Evolutionary conservation across 2,113 vertebrate species (phyloP), one percentile per base, ranked within the genome.

Genomic region (Triplophysa tibetana): DNA sequence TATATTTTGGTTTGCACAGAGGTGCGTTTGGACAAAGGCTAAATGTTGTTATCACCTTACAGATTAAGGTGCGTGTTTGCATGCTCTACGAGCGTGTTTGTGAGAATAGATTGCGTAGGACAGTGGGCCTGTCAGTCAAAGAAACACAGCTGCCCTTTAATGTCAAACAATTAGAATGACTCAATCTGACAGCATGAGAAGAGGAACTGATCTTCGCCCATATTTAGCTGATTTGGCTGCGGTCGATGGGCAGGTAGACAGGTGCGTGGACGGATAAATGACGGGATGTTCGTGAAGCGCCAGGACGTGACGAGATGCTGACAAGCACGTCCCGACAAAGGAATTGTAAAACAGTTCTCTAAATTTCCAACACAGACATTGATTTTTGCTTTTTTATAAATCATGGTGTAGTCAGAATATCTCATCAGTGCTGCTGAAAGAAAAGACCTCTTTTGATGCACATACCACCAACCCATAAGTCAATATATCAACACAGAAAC

Each of bases 241-340:
- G 79, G 84, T 84, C 88, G 89, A 89, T 83, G 81, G 88, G 82
- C 88, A 85, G 83, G 85, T 85, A 66, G 87, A 89, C 88, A 88
- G 86, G 88, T 88, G 86, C 86, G 84, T 85, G 88, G 89, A 90
- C 86, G 81, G 86, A 90, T 90, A 86, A 89, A 88, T 89, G 87
- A 89, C 85, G 84, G 88, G 89, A 84, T 73, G 82, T 84, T 86
- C 80, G 84, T 80, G 84, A 81, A 83, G 82, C 79, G 72, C 70
- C 78, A 77, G 84, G 86, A 89, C 86, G 67, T 90, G 88, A 88
- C 90, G 82, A 85, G 80, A 87, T 88, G 86, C 83, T 88, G 89
- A 90, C 90, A 91, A 70, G 81, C 77, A 58, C 48, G 43, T 80
- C 64, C 19, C 14, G 58, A 60, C 2, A 11, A 76, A 79, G 48